Evolutionary conservation across 2,113 vertebrate genomes (phyloP), one percentile per base, ranked within the genome.

Genomic region (Aleadryas rufinucha): DNA sequence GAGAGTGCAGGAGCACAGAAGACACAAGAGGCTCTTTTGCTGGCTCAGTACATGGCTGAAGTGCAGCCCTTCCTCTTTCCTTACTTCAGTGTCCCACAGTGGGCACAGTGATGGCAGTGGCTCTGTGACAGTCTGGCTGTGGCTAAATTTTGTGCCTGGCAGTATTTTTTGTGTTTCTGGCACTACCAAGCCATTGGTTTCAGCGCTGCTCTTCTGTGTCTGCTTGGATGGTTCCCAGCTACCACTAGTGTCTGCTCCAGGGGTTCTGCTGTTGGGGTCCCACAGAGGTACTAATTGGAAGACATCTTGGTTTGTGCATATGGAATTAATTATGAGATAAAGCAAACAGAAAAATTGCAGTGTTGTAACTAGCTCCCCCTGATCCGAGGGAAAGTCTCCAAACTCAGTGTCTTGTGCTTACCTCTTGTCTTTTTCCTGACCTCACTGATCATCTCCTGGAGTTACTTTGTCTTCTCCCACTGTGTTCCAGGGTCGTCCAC

Each of bases 41-140:
- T 12, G 37, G 20, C 56, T 68, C 2, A 0, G 17, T 82, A 20
- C 41, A 9, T n/a, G 80, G 64, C 42, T 89, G 64, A 54, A 64
- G 66, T 39, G n/a, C 60, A 49, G 24, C 49, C 28, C 18, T 61
- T 68, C 21, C 52, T 42, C 52, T 81, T 52, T 21, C 37, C 5
- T 3, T 53, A 30, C 20, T 21, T 45, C 45, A 33, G 7, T 2
- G 2, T 64, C 24, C 23, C 1, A 0, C 7, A 10, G 7, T 14
- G 19, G 41, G 26, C 78, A 33, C 52, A 50, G 27, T 7, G 47
- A 8, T 65, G 72, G 20, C 61, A 57, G 11, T 18, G 39, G 30
- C 82, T 82, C 24, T 14, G 3, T 59, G 57, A 9, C 21, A 24
- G 45, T 44, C 44, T 22, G 27, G 52, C 60, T 54, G 44, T 44